Conservation (phyloP, 2,797 vertebrate genomes). For the Aphelocoma californica region DNA sequence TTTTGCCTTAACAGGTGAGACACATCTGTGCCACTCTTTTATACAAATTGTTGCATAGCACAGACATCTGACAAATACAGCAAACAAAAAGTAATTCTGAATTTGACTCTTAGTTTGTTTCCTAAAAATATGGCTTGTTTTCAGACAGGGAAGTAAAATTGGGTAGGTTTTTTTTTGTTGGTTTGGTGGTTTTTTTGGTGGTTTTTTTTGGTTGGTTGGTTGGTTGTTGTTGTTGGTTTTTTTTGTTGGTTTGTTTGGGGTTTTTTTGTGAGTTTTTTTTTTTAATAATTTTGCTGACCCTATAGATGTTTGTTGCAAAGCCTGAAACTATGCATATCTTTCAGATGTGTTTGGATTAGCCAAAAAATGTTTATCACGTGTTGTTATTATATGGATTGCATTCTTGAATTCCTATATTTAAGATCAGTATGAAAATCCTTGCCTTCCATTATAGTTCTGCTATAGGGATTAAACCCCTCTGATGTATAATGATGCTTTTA, state of each 20-base stretch:
- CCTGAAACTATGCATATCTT: background rate
- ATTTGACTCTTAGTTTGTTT: background rate
- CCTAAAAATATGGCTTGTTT: background rate
- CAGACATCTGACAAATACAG: background rate
- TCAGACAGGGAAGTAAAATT: background rate
- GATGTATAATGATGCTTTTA: background rate
- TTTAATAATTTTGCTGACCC: background rate
- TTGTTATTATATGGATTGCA: background rate
- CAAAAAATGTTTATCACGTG: background rate
- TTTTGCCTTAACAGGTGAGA: background rate
- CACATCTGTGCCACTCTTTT: background rate
- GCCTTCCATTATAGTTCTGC: background rate
- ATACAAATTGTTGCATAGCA: background rate
- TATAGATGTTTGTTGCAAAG: background rate
- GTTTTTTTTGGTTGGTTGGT: background rate
- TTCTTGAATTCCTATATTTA: background rate
- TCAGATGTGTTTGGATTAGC: background rate
- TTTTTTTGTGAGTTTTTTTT: background rate
- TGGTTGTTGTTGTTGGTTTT: too few species aligned
- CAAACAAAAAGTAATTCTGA: background rate
- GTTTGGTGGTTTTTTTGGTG: background rate
- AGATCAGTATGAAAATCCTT: background rate
- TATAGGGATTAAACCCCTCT: background rate
- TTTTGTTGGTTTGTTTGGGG: background rate
- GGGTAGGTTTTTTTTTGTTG: background rate